A percentile compares a stretch with the other conserved stretches of the same genome.
Evolutionary conservation across 2,113 vertebrate species (phyloP).

Genomic region (Tupaia tana): DNA sequence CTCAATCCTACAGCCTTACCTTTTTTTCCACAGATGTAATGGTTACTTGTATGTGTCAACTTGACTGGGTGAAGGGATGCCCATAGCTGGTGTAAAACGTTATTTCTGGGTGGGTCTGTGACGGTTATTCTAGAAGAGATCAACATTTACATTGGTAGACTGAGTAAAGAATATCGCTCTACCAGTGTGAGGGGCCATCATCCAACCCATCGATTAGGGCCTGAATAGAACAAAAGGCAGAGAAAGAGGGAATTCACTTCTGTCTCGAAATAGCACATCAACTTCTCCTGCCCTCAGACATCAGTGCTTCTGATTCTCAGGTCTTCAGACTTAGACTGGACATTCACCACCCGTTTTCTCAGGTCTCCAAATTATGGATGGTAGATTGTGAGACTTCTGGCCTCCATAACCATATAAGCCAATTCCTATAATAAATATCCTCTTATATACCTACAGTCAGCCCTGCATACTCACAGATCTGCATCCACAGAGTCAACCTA

Average conservation of each 20-base stretch:
- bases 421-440: not conserved
- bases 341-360: not conserved
- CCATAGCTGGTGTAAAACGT: not conserved
- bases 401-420: no score
- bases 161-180: not conserved
- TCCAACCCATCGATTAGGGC: not conserved
- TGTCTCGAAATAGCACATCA: not conserved
- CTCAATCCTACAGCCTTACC: not conserved
- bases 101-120: not conserved
- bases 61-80: not conserved
- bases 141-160: not conserved
- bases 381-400: not conserved
- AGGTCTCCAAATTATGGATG: not conserved
- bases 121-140: not conserved
- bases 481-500: no score
- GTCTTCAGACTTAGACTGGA: not conserved
- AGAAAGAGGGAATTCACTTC: not conserved
- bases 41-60: not conserved
- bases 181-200: not conserved
- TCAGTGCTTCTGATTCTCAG: not conserved
- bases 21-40: not conserved
- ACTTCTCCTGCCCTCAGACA: not conserved
- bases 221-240: not conserved
- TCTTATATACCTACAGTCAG: not conserved
- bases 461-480: no score